Base-by-base conservation (phyloP, 2,113 vertebrate genomes). In the Hippocampus zosterae region DNA sequence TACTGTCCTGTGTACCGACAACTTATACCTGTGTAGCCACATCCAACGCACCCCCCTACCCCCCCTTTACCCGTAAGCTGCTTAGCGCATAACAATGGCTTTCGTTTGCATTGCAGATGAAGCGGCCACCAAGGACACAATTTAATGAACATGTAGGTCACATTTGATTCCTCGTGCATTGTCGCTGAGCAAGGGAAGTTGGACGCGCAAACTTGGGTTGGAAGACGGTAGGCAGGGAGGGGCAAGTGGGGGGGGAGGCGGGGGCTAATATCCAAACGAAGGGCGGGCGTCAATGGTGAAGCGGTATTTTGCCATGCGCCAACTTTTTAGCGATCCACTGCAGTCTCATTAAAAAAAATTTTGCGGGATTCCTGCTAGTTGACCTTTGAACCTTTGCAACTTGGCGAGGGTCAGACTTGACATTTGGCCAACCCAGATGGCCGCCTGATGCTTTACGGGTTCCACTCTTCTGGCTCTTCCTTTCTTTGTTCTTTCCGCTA, bases 81-180 rank as follows among this genome's bases (percentile, higher is more conserved):
- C 81, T 90, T 90, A 85, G 70, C 46, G 70, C 67, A 77, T 79
- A 84, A 78, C 84, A 82, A 78, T 85, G 77, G 66, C 41, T 83
- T 86, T 85, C 85, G 88, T 91, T 88, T 88, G 81, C 74, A 73
- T 81, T 81, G 75, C 77, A 87, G 83, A 82, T 83, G 77, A 73
- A 73, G 53, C 66, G 69, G 70, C 70, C 85, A 81, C 76, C 64
- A 59, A 81, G 75, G 81, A 82, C 83, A 69, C 70, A 67, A 50
- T 81, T 74, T 73, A 88, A 84, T 76, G 76, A 85, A 76, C 79
- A 83, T 85, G 78, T 85, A 80, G 84, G 88, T 88, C 87, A 81
- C 69, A 72, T 64, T 7, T 67, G 68, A 75, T 66, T 16, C 19
- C 61, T 23, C 55, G 72, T 68, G 59, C 68, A 68, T 41, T 69